A percentile compares a stretch with the other conserved stretches of the same genome.
These are phyloP conservation scores for Micrasema longulum DNA, from an alignment of 1,140 invertebrate genomes.

Conservation along the genomic window DNA sequence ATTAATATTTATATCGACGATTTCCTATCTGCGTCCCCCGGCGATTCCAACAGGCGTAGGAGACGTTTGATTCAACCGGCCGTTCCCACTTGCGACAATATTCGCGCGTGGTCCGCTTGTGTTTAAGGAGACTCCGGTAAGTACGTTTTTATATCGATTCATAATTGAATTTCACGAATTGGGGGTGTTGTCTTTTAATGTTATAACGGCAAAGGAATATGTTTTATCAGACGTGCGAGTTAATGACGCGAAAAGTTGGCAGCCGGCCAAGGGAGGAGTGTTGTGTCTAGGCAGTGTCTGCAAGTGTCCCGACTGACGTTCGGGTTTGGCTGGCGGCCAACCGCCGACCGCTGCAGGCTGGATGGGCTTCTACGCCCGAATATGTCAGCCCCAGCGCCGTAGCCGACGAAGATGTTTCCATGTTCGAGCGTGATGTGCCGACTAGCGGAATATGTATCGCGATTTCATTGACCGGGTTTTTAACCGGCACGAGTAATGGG, in stretches of 20 bases:
- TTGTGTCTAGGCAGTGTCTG: not conserved
- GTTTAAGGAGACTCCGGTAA: constrained; percentile 41
- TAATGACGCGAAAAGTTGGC: constrained; percentile 23
- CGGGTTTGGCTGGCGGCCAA: constrained; percentile 36
- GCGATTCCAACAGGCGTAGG: constrained; percentile 39
- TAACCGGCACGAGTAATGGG: constrained; percentile 31
- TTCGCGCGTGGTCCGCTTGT: constrained; percentile 44
- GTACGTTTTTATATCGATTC: not conserved
- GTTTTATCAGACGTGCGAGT: not conserved
- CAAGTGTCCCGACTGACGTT: constrained; percentile 12
- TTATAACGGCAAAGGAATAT: not conserved
- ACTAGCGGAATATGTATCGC: constrained; percentile 34
- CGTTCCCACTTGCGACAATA: constrained; percentile 47
- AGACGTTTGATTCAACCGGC: constrained; percentile 41
- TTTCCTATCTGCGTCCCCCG: constrained; percentile 34
- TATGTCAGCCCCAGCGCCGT: constrained; percentile 29
- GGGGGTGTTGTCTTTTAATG: no score
- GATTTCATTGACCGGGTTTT: constrained; percentile 43
- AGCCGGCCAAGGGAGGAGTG: constrained; percentile 18
- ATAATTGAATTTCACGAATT: not conserved
- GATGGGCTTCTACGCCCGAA: constrained; percentile 15
- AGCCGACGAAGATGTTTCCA: constrained; percentile 29
- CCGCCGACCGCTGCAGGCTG: constrained; percentile 17
- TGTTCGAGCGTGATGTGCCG: constrained; percentile 35
- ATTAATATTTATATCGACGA: not conserved